phyloP scores from a whole-genome alignment of 2,888 invertebrate genomes.

The Ariolimax columbianus region DNA sequence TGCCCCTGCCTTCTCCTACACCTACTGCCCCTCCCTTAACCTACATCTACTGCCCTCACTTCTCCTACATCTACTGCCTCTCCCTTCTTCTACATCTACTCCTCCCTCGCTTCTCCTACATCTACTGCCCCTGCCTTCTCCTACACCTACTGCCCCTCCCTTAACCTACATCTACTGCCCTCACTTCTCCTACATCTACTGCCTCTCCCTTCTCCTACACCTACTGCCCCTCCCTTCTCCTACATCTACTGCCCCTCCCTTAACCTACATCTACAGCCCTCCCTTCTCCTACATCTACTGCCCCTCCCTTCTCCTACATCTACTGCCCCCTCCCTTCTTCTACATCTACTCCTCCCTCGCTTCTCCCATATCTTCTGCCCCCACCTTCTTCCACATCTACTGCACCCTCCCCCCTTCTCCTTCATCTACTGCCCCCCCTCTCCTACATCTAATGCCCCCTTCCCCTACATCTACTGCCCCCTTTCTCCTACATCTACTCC shows the following conservation, averaged over 20 bases:
- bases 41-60: not conserved
- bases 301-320: too few relatives aligned
- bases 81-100: too few relatives aligned
- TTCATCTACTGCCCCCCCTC: too few relatives aligned
- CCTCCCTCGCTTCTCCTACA: too few relatives aligned
- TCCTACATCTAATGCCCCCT: too few relatives aligned
- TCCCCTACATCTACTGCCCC: too few relatives aligned
- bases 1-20: not conserved
- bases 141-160: not conserved
- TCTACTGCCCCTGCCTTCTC: not conserved
- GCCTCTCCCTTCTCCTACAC: not conserved
- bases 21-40: not conserved
- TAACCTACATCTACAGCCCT: not conserved
- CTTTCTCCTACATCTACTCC: too few relatives aligned
- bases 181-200: not conserved
- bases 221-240: not conserved
- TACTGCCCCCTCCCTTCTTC: too few relatives aligned
- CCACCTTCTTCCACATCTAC: not conserved
- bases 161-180: not conserved
- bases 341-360: too few relatives aligned
- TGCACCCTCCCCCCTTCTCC: not conserved
- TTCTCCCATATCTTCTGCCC: not conserved
- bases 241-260: too few relatives aligned
- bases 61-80: not conserved
- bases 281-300: not conserved